These are phyloP conservation scores for Notocelia uddmanniana DNA, from an alignment of 2,888 invertebrate species.

Conservation along the genomic window DNA sequence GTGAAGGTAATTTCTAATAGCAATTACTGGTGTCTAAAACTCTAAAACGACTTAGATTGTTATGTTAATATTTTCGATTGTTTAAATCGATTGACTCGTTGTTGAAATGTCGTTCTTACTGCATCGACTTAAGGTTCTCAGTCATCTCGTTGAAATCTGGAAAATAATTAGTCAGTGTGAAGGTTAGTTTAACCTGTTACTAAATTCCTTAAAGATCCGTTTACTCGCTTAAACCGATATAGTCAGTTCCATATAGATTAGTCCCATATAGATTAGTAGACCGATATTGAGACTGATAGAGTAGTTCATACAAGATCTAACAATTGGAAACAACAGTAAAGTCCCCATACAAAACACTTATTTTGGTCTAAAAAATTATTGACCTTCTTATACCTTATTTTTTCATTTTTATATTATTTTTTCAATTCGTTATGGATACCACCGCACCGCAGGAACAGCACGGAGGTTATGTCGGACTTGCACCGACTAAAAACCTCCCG, in stretches of 20 bases:
- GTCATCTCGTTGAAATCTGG: background rate
- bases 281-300: no score
- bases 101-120: constrained; percentile 7
- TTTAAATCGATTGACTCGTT: background rate
- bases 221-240: constrained; percentile 8
- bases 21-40: constrained; percentile 28
- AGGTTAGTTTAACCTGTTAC: constrained; percentile 7
- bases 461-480: no score
- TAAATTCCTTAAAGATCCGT: constrained; percentile 12
- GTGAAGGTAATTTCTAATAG: background rate
- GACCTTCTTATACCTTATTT: no score
- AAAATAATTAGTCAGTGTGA: constrained; percentile 22
- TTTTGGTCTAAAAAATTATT: no score
- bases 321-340: no score
- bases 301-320: no score
- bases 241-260: background rate
- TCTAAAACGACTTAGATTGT: constrained; percentile 29
- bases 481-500: no score
- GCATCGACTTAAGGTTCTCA: background rate
- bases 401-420: no score
- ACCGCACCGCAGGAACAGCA: no score
- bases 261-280: no score
- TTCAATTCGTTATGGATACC: no score
- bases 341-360: no score
- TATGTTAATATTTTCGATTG: constrained; percentile 36